Evolutionary conservation across 2,113 vertebrate species (phyloP).

Genomic region (Thamnophis sirtalis): DNA sequence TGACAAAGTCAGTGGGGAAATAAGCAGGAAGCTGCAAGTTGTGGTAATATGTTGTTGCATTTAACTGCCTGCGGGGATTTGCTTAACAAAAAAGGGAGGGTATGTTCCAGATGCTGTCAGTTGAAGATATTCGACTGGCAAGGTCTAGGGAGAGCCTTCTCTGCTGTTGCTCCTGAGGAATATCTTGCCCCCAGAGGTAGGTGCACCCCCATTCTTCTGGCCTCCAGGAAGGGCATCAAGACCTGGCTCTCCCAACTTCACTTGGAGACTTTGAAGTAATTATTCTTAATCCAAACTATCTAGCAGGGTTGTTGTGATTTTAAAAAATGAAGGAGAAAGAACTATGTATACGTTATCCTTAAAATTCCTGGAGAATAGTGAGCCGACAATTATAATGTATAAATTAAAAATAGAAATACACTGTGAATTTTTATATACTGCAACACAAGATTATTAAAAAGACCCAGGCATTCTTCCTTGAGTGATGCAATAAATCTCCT

Average conservation of each 20-base stretch:
- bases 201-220: neutral
- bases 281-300: neutral
- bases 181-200: neutral
- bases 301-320: neutral
- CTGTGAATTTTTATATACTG: neutral
- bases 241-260: neutral
- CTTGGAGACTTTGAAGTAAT: neutral
- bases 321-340: neutral
- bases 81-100: neutral
- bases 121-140: neutral
- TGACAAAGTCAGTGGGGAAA: neutral
- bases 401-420: neutral
- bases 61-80: neutral
- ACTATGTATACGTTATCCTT: neutral
- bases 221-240: neutral
- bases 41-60: neutral
- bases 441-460: neutral
- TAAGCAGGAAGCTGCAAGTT: neutral
- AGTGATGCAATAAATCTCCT: neutral
- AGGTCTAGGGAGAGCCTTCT: neutral
- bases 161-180: neutral
- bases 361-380: neutral
- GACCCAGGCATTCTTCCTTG: neutral
- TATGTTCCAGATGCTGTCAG: neutral
- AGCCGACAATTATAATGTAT: too few relatives aligned